Conservation (phyloP, 2,113 vertebrate species). For the Burhinus oedicnemus region DNA sequence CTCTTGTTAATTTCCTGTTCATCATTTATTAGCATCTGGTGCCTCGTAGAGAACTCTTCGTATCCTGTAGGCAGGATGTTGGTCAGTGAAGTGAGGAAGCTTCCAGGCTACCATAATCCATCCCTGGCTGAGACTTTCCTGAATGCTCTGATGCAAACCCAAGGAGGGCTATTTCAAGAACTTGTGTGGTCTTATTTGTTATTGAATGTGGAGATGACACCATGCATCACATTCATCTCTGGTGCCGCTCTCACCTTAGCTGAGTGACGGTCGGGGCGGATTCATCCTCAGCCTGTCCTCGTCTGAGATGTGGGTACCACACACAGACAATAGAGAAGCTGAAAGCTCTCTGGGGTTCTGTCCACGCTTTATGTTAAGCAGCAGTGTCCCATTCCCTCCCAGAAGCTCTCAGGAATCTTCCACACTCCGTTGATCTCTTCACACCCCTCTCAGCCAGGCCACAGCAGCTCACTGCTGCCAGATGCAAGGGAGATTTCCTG, state of each 20-base stretch:
- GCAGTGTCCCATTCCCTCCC: background rate
- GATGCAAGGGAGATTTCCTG: background rate
- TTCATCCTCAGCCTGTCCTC: background rate
- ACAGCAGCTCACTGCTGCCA: background rate
- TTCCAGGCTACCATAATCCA: background rate
- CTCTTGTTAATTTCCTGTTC: background rate
- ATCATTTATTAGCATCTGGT: background rate
- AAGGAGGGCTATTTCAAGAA: background rate
- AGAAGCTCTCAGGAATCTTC: background rate
- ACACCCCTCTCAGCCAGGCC: background rate
- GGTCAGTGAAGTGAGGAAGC: background rate
- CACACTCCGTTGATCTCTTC: background rate
- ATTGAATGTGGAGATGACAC: background rate
- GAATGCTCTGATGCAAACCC: background rate
- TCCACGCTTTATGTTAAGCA: background rate
- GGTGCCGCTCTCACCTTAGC: background rate
- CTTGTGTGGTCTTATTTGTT: background rate
- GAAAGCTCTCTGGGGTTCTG: background rate
- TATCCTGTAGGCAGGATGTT: background rate
- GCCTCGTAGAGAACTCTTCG: accelerated
- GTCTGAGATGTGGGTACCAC: background rate
- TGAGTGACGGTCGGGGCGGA: background rate
- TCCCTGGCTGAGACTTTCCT: background rate
- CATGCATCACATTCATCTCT: background rate
- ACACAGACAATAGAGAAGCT: background rate